These are phyloP conservation scores for Anabacerthia variegaticeps DNA, from an alignment of 2,797 vertebrate species.

Conservation along the genomic window DNA sequence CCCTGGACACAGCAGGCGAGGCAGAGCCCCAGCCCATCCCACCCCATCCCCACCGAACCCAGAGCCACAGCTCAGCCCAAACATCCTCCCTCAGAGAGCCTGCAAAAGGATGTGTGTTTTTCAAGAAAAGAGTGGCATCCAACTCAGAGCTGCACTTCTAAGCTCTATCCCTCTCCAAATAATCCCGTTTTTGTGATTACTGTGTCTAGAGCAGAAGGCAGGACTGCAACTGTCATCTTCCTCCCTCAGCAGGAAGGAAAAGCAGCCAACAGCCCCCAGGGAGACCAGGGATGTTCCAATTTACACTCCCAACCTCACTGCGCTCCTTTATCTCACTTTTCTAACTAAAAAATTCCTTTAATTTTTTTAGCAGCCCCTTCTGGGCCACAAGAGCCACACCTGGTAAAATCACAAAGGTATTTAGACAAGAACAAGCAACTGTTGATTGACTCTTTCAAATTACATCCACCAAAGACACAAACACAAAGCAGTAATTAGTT, in stretches of 20 bases:
- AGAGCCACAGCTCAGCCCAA: not conserved
- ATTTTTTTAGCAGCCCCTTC: not conserved
- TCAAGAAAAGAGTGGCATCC: not conserved
- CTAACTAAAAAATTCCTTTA: not conserved
- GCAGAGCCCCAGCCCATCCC: not conserved
- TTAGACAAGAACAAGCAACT: not conserved
- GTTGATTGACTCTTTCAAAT: not conserved
- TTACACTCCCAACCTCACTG: not conserved
- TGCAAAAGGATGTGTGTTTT: not conserved
- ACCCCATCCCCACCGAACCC: not conserved
- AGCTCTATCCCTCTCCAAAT: not conserved
- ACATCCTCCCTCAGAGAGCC: not conserved
- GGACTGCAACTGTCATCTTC: not conserved
- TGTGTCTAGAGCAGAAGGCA: not conserved
- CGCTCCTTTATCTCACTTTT: not conserved
- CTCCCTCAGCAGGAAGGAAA: not conserved
- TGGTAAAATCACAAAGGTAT: not conserved
- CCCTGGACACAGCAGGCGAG: not conserved
- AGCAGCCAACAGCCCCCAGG: not conserved
- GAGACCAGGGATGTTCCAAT: not conserved
- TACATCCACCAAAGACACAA: not conserved
- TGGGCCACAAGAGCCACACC: not conserved
- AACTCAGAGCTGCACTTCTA: not conserved
- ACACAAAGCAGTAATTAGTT: not conserved
- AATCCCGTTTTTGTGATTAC: not conserved